Percentiles rank a stretch among this genome's conserved stretches.
Evolutionary conservation across 2,888 invertebrate genomes (phyloP).

Genomic region (Liopterus haemorrhoidalis): DNA sequence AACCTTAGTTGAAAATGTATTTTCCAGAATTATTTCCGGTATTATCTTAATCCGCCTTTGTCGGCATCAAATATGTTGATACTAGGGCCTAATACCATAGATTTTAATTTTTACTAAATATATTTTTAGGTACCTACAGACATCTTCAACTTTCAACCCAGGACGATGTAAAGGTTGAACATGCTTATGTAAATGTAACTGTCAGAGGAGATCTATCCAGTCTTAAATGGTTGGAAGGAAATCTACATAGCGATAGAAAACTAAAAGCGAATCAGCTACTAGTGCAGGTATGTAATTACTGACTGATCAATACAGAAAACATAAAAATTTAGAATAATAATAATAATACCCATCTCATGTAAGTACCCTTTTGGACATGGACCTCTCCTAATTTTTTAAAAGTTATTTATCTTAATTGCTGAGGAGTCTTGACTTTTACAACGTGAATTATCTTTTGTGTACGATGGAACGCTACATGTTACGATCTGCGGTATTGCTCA

Average conservation of each 20-base stretch:
- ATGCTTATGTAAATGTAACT: conserved; percentile 71
- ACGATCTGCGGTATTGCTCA: too few relatives aligned
- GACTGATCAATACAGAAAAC: conserved; percentile 15
- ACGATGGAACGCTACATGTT: too few relatives aligned
- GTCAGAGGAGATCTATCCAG: conserved; percentile 82
- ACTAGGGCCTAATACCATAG: too few relatives aligned
- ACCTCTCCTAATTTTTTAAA: background rate
- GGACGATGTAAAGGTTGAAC: conserved; percentile 49
- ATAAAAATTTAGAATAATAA: conserved; percentile 1
- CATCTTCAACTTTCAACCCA: conserved; percentile 62
- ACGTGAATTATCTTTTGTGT: too few relatives aligned
- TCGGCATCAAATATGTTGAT: too few relatives aligned
- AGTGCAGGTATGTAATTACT: conserved; percentile 26
- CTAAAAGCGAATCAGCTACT: conserved; percentile 30
- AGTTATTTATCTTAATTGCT: too few relatives aligned
- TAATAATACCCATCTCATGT: conserved; percentile 1
- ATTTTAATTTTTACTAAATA: too few relatives aligned
- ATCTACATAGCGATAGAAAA: conserved; percentile 35
- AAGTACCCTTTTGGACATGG: background rate
- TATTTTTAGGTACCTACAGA: too few relatives aligned
- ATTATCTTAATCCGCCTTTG: too few relatives aligned
- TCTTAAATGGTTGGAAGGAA: conserved; percentile 76
- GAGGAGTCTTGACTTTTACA: too few relatives aligned
- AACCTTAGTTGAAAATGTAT: too few relatives aligned
- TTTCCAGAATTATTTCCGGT: too few relatives aligned